Base-by-base conservation (phyloP, 2,113 vertebrate species). In the Phasianus colchicus region DNA sequence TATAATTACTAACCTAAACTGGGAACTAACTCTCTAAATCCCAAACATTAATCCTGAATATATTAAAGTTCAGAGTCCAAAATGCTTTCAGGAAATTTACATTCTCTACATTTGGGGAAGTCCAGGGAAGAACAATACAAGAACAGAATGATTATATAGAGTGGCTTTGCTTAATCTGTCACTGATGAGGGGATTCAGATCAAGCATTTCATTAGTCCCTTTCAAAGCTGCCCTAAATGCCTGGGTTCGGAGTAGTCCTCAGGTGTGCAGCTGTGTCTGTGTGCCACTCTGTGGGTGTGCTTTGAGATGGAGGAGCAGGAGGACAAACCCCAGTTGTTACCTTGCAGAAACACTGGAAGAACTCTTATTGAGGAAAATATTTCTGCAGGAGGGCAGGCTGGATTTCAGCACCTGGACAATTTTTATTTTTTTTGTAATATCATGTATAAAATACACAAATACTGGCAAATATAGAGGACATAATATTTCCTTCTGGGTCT, bases 1-100 rank as follows among this genome's bases (percentile, higher is more conserved):
- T 63, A 85, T 45, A 52, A 69, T 75, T 76, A 86, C 58, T 83
- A 67, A 25, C 27, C 85, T 73, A 73, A 95, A 72, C 32, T 65
- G 30, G 8, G 13, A 93, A 57, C 29, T 76, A 85, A 72, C 29
- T 82, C 30, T 83, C 12, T 73, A 91, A 91, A 63, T 70, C 54
- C 48, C 14, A 45, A 70, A 32, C 18, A 76, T 10, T 89, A 88
- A 88, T 57, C 29, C 58, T 76, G 21, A 79, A 69, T 32, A 52
- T 22, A 52, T 22, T 8, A 42, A 14, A 11, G 1, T 78, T 70
- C 22, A 65, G 8, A 17, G 8, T 78, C 60, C 38, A 86, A 80
- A 83, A 72, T 63, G 1, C 43, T 32, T 10, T 63, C 14, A 3
- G 17, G 2, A 3, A 71, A 47, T 63, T 74, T 73, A 55, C 16